These are phyloP conservation scores for Pseudococcus longispinus DNA, from an alignment of 2,888 invertebrate species.

Conservation along the genomic window DNA sequence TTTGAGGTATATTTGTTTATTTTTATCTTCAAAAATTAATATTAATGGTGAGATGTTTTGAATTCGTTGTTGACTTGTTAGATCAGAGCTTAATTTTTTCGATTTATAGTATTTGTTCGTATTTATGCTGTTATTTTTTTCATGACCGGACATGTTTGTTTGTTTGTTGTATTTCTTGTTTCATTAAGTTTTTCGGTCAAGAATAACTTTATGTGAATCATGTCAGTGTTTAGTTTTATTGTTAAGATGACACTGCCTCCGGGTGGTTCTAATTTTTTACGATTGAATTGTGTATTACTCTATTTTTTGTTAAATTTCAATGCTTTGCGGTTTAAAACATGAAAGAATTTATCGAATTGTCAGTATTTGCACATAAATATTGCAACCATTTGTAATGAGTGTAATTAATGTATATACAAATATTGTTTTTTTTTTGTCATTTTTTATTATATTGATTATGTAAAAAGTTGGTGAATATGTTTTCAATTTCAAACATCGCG, in stretches of 20 bases:
- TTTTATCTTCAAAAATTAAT: not conserved
- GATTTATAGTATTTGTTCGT: not conserved
- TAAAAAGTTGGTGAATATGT: slow-evolving; percentile 1
- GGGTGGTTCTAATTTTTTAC: not conserved
- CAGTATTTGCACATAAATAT: not conserved
- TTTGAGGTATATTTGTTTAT: not conserved
- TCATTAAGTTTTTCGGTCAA: not conserved
- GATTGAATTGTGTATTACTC: too few relatives aligned
- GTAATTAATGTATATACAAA: not conserved
- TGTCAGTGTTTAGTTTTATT: not conserved
- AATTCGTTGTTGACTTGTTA: not conserved
- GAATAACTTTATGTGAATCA: not conserved
- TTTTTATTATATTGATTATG: not conserved
- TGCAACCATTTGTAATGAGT: not conserved
- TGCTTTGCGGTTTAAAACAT: not conserved
- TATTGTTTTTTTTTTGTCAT: not conserved
- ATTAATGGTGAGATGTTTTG: not conserved
- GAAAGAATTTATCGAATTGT: not conserved
- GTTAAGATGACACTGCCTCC: not conserved
- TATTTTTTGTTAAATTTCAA: not conserved
- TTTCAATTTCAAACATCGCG: not conserved
- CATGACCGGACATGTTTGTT: too few relatives aligned
- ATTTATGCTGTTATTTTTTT: too few relatives aligned
- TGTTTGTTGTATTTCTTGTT: not conserved
- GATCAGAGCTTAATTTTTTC: slow-evolving; percentile 3